Base-by-base conservation (phyloP, 2,888 invertebrate genomes). In the Apamea crenata region DNA sequence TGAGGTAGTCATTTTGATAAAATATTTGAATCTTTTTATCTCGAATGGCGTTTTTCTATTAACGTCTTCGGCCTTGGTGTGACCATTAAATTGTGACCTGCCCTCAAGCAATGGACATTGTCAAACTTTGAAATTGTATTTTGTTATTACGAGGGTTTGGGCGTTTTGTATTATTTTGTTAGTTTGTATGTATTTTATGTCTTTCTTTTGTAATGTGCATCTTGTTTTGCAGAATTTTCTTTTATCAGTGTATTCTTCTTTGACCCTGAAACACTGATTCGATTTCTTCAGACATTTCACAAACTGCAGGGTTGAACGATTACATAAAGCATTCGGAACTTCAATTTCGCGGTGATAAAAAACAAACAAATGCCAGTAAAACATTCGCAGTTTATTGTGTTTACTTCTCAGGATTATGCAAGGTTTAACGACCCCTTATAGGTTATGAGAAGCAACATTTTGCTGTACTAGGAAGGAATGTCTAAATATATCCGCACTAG, bases 401-500 rank as follows among this genome's bases (percentile, higher is more conserved):
- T 84, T 76, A 78, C 81, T 88, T 88, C 84, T 73, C 40, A 79
- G 82, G 81, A 85, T 88, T 79, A 82, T 77, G 86, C 87, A 89
- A 90, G 91, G 92, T 92, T 93, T 91, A 91, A 91, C 87, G 92
- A 92, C 90, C 92, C 82, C 83, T 79, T 90, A 87, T 87, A 84
- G 86, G 83, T 89, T 90, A 90, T 88, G 89, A 89, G 86, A 90
- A 86, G 82, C 82, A 85, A 89, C 84, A 90, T 90, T 89, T 87
- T 90, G 87, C 74, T 82, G 70, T 92, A 91, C 91, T 91, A 91
- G 91, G 93, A 93, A 93, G 92, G 77, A 88, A 88, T 88, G 65
- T 90, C 92, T 92, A 91, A 92, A 90, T 94, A 93, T 93, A 93
- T 91, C 90, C 89, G 92, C 78, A 92, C 91, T 93, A 93, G 91